phyloP scores from a whole-genome alignment of 2,888 invertebrate genomes.

The Neria commutata region DNA sequence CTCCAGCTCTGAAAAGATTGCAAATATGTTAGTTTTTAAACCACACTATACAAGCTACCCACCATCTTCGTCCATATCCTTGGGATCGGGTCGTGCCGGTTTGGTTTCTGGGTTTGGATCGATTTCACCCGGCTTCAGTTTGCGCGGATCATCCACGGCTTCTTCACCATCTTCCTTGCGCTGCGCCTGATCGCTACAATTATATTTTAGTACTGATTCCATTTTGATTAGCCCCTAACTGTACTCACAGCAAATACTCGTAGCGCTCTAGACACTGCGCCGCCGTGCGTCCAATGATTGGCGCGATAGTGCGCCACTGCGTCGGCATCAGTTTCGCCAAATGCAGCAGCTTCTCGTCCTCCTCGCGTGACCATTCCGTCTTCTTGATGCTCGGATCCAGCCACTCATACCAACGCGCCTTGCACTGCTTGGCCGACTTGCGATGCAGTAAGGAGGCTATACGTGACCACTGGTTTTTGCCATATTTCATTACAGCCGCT shows the following conservation, averaged over 20 bases:
- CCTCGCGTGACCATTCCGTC: conserved; percentile 99
- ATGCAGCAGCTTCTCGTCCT: conserved; percentile 97
- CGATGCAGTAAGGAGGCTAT: conserved; percentile 97
- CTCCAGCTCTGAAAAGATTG: conserved; percentile 79
- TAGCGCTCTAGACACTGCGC: conserved; percentile 98
- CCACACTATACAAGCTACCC: conserved; percentile 28
- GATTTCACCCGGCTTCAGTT: conserved; percentile 98
- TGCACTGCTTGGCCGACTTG: conserved; percentile 99
- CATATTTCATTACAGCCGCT: conserved; percentile 99
- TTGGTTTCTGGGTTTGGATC: conserved; percentile 99
- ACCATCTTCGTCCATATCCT: conserved; percentile 99
- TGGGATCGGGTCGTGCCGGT: conserved; percentile 97
- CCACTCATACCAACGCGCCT: conserved; percentile 99
- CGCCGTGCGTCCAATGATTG: conserved; percentile 97
- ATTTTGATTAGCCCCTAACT: neutral
- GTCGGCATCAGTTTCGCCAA: conserved; percentile 99
- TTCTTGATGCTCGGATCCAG: conserved; percentile 99
- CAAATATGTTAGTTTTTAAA: neutral
- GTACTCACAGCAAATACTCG: conserved; percentile 86
- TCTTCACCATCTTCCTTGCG: conserved; percentile 95
- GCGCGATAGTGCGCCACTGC: conserved; percentile 99
- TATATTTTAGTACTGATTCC: too few relatives aligned
- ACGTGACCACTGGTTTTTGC: conserved; percentile 99
- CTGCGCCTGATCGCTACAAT: conserved; percentile 92
- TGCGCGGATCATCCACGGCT: conserved; percentile 91